Conservation (phyloP, 2,113 vertebrate species). For the Aplodontia rufa region DNA sequence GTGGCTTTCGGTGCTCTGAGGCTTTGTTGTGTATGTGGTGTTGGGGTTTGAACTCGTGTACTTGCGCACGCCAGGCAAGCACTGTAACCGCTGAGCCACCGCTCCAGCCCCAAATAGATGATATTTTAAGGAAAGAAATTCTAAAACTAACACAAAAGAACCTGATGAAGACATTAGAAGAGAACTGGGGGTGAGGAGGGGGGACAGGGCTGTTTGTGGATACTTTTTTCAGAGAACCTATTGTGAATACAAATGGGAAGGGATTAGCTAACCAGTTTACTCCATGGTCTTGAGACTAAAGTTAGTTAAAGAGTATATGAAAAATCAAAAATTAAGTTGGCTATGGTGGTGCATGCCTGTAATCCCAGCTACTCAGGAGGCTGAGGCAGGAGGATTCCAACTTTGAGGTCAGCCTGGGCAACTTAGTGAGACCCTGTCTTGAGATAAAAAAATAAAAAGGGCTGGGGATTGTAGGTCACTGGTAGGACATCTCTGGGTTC, state of each 20-base stretch:
- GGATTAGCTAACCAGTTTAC: background rate
- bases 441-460: background rate
- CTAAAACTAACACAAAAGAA: background rate
- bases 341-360: too few species aligned
- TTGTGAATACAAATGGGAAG: background rate
- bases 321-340: background rate
- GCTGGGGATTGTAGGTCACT: background rate
- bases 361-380: too few species aligned
- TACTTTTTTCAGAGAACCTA: background rate
- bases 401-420: too few species aligned
- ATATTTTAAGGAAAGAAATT: constrained; percentile 26
- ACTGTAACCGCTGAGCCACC: too few species aligned
- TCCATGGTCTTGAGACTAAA: background rate
- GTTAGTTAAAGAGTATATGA: background rate
- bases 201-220: background rate
- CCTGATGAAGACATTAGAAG: background rate
- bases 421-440: too few species aligned
- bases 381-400: too few species aligned
- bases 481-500: background rate
- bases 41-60: too few species aligned
- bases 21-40: too few species aligned
- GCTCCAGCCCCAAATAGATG: too few species aligned
- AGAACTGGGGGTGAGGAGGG: background rate
- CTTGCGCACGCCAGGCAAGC: too few species aligned
- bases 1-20: too few species aligned